phyloP scores from a whole-genome alignment of 2,888 invertebrate genomes.

The Dasypogon diadema region DNA sequence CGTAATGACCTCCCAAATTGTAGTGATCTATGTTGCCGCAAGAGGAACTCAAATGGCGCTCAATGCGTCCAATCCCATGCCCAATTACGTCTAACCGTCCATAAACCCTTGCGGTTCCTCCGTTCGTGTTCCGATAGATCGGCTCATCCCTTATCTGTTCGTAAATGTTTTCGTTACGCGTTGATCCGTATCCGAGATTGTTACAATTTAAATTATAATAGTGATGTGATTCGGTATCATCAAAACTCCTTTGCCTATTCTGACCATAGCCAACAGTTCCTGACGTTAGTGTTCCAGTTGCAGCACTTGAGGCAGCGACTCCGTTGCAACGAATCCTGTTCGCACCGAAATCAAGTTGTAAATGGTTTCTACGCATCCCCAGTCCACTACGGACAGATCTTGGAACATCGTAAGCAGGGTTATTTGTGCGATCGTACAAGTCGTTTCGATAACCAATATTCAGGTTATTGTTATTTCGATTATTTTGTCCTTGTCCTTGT shows the following conservation, averaged over 20 bases:
- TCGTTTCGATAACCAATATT: conserved; percentile 67
- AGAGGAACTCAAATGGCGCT: conserved; percentile 75
- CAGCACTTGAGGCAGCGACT: conserved; percentile 24
- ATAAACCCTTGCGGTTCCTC: conserved; percentile 65
- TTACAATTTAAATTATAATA: conserved; percentile 65
- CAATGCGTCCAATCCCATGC: conserved; percentile 72
- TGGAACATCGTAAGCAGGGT: conserved; percentile 67
- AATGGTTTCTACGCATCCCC: conserved; percentile 65
- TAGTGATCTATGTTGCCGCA: conserved; percentile 73
- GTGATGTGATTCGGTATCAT: conserved; percentile 68
- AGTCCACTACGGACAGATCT: conserved; percentile 65
- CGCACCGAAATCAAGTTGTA: conserved; percentile 65
- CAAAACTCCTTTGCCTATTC: conserved; percentile 66
- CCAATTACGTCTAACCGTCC: conserved; percentile 72
- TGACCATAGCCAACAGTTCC: conserved; percentile 34
- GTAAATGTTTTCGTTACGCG: conserved; percentile 71
- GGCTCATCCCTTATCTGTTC: conserved; percentile 72
- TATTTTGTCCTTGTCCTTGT: conserved; percentile 55
- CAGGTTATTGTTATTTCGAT: conserved; percentile 58
- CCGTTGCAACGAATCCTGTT: conserved; percentile 58
- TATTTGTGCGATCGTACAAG: conserved; percentile 66
- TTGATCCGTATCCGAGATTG: conserved; percentile 58
- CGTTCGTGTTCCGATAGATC: conserved; percentile 63
- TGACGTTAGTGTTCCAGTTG: not conserved
- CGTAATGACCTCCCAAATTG: conserved; percentile 68